phyloP scores from a whole-genome alignment of 2,888 invertebrate genomes.

The Eilema caniola region DNA sequence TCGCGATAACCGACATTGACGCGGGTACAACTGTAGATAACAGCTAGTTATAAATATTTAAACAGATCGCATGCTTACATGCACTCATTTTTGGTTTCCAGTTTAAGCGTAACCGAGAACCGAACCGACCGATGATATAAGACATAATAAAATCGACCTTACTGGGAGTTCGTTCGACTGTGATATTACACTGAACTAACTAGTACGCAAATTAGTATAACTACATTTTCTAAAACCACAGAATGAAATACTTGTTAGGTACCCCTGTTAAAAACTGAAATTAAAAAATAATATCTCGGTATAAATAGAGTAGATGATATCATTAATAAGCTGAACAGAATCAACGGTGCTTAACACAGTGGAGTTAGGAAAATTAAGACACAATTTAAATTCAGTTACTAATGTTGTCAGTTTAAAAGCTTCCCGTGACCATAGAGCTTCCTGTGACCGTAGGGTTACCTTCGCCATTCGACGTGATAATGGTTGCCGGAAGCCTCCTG shows the following conservation, averaged over 20 bases:
- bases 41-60: neutral
- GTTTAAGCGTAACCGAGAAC: neutral
- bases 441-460: too few relatives aligned
- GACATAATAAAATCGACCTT: neutral
- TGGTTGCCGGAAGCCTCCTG: too few relatives aligned
- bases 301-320: neutral
- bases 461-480: too few relatives aligned
- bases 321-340: neutral
- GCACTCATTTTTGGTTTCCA: neutral
- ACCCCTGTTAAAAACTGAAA: neutral
- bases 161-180: too few relatives aligned
- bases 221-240: neutral
- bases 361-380: too few relatives aligned
- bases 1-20: too few relatives aligned
- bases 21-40: too few relatives aligned
- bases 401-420: too few relatives aligned
- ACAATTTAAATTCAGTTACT: too few relatives aligned
- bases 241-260: neutral
- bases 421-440: too few relatives aligned
- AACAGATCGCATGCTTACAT: neutral
- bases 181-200: neutral
- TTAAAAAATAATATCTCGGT: neutral
- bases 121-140: constrained; percentile 6
- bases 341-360: neutral
- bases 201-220: neutral